Evolutionary conservation across 2,113 vertebrate genomes (phyloP), one percentile per base, ranked within the genome.

Genomic region (Fregetta grallaria): DNA sequence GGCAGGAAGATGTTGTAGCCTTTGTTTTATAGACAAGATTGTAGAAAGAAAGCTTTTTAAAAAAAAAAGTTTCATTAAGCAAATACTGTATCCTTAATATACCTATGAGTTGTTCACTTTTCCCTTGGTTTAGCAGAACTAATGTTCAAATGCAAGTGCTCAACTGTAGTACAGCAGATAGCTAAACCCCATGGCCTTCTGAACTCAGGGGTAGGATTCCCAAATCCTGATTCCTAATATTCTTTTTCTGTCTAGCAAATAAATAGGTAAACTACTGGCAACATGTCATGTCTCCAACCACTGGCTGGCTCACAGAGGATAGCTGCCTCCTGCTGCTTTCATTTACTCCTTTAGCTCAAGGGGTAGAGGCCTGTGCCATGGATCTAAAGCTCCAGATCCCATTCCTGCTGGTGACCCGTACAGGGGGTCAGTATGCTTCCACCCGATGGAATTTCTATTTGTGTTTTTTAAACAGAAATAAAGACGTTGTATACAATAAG

Each of bases 301-400:
- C 96, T 97, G 96, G 84, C 96, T 97, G 96, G 93, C 96, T 96
- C 96, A 96, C 95, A 97, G 96, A 97, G 96, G 96, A 97, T 97
- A 97, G 96, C 96, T 97, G 96, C 96, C 96, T 97, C 62, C 96
- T 97, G 96, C 96, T 97, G 96, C 96, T 97, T 97, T 97, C 96
- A 97, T 97, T 96, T 97, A 97, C 96, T 97, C 94, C 96, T 97
- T 97, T 97, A 97, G 96, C 96, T 97, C 96, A 97, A 97, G 95
- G 94, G 96, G 96, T 94, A 96, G 93, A 96, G 96, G 96, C 88
- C 93, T 96, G 96, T 96, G 96, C 90, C 93, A 92, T 97, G 96
- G 96, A 96, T 96, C 94, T 97, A 94, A 96, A 97, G 96, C 96
- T 97, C 90, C 94, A 96, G 94, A 97, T 95, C 96, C 96, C 95